Conservation (phyloP, 2,888 invertebrate species). For the Linnaemya tessellans region DNA sequence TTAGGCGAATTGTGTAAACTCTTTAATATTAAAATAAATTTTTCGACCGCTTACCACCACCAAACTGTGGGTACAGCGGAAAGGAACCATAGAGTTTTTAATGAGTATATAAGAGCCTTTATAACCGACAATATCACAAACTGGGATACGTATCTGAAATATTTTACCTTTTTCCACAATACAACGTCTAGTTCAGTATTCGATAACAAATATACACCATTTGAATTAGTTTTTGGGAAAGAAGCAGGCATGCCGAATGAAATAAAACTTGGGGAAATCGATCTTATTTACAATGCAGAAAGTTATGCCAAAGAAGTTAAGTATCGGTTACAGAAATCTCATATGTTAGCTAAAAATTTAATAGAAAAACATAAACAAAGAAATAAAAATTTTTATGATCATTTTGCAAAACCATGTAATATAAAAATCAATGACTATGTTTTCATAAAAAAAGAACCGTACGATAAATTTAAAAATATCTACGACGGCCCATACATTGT, state of each 20-base stretch:
- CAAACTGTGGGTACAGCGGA: no score
- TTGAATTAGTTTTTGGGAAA: neutral
- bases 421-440: no score
- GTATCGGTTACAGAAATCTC: no score
- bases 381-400: no score
- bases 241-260: neutral
- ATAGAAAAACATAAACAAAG: no score
- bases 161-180: conserved; percentile 31
- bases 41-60: conserved; percentile 63
- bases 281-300: conserved; percentile 26
- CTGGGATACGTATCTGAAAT: neutral
- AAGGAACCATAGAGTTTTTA: conserved; percentile 21
- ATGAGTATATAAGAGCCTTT: neutral
- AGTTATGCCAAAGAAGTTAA: no score
- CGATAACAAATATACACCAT: conserved; percentile 35
- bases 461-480: no score
- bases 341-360: no score
- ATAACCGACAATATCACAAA: neutral
- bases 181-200: conserved; percentile 11
- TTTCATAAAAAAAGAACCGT: neutral
- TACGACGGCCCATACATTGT: neutral
- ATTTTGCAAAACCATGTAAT: neutral
- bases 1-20: neutral
- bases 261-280: neutral
- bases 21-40: conserved; percentile 12